Conservation (phyloP, 2,888 invertebrate genomes). For the Laspeyria flexula region DNA sequence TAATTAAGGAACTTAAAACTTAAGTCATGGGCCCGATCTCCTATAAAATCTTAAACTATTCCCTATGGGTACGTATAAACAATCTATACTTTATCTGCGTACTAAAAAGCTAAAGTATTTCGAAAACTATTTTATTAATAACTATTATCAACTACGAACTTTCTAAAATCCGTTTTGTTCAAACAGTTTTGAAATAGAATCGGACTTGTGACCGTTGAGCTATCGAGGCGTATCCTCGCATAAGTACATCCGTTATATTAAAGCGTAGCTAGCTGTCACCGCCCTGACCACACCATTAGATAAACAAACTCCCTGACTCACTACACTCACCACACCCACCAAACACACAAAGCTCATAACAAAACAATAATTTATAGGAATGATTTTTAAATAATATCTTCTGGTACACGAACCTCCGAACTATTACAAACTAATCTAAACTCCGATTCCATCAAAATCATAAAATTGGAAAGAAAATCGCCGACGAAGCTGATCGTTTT, state of each 20-base stretch:
- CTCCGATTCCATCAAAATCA: conserved; percentile 44
- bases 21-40: conserved; percentile 84
- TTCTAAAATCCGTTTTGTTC: conserved; percentile 47
- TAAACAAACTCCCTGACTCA: conserved; percentile 14
- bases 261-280: conserved; percentile 45
- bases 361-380: conserved; percentile 40
- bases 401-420: conserved; percentile 25
- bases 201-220: conserved; percentile 43
- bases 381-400: conserved; percentile 40
- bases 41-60: conserved; percentile 77
- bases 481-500: conserved; percentile 50
- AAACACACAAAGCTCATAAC: conserved; percentile 30
- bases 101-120: conserved; percentile 79
- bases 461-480: conserved; percentile 29
- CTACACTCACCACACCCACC: conserved; percentile 17
- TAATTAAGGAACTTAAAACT: conserved; percentile 73
- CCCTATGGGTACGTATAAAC: conserved; percentile 75
- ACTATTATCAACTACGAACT: conserved; percentile 54
- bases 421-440: conserved; percentile 28
- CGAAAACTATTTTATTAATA: conserved; percentile 66
- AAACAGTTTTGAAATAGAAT: conserved; percentile 44
- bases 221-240: conserved; percentile 26
- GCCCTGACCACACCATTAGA: conserved; percentile 40
- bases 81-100: conserved; percentile 68
- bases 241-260: conserved; percentile 43